Evolutionary conservation across 1,140 invertebrate genomes (phyloP).

Genomic region (Leptinotarsa texana): DNA sequence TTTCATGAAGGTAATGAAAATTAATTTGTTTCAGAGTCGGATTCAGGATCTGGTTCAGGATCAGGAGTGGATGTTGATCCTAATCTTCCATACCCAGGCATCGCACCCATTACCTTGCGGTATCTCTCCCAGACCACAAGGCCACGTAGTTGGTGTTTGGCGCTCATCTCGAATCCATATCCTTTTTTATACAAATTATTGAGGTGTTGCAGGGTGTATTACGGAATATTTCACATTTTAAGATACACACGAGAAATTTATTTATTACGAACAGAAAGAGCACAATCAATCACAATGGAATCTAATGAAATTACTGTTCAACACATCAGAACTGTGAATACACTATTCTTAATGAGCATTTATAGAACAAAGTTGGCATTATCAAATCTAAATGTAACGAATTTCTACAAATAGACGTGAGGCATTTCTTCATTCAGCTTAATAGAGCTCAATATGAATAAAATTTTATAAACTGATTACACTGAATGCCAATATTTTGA

Average conservation of each 20-base stretch:
- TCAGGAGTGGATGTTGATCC: conserved; percentile 66
- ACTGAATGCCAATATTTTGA: no score
- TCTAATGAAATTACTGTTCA: no score
- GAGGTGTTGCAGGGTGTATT: background rate
- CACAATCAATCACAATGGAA: no score
- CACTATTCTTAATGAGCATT: no score
- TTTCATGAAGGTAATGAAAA: background rate
- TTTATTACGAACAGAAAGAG: background rate
- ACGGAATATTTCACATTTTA: background rate
- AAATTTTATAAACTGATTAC: no score
- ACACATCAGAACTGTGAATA: no score
- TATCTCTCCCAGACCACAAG: conserved; percentile 85
- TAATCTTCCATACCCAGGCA: conserved; percentile 86
- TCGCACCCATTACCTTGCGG: conserved; percentile 78
- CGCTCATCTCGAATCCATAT: conserved; percentile 98
- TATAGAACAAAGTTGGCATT: no score
- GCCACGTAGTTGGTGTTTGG: conserved; percentile 89
- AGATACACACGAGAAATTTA: background rate
- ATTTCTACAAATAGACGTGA: no score
- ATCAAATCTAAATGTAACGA: no score
- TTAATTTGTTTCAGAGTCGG: conserved; percentile 51
- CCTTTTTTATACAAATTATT: conserved; percentile 69
- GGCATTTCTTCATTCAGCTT: no score
- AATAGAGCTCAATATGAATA: no score
- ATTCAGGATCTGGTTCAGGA: conserved; percentile 56